A percentile compares a stretch with the other conserved stretches of the same genome.
Evolutionary conservation across 2,888 invertebrate species (phyloP).

Genomic region (Ptychoptera albimana): DNA sequence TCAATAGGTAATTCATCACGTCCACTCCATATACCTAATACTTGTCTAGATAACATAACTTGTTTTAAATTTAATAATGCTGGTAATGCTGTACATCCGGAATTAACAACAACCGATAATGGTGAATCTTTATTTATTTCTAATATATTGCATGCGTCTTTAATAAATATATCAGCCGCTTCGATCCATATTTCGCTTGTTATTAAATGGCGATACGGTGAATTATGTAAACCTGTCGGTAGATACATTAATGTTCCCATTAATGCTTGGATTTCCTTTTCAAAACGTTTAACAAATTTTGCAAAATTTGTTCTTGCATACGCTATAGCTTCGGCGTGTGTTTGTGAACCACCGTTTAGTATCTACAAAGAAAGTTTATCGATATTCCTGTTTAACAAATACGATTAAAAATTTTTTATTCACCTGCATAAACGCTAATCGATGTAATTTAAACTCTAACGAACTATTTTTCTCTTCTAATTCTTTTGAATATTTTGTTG

Average conservation of each 20-base stretch:
- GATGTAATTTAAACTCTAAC: slow-evolving; percentile 68
- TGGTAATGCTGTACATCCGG: slow-evolving; percentile 86
- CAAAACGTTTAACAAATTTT: slow-evolving; percentile 58
- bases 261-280: slow-evolving; percentile 67
- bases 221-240: slow-evolving; percentile 57
- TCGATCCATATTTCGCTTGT: slow-evolving; percentile 60
- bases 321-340: slow-evolving; percentile 68
- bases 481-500: slow-evolving; percentile 53
- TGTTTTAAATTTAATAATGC: slow-evolving; percentile 87
- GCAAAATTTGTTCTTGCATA: slow-evolving; percentile 78
- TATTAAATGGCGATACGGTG: slow-evolving; percentile 62
- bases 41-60: slow-evolving; percentile 77
- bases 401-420: background rate
- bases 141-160: slow-evolving; percentile 81
- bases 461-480: slow-evolving; percentile 51
- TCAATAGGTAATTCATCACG: slow-evolving; percentile 96
- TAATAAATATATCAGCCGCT: slow-evolving; percentile 75
- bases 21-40: slow-evolving; percentile 86
- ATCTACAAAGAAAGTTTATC: background rate
- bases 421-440: slow-evolving; percentile 62
- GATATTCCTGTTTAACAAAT: too few relatives aligned
- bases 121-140: slow-evolving; percentile 83
- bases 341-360: slow-evolving; percentile 26
- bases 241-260: slow-evolving; percentile 76
- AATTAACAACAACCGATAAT: slow-evolving; percentile 79